A percentile compares a stretch with the other conserved stretches of the same genome.
phyloP scores from a whole-genome alignment of 2,888 invertebrate genomes.

The Eulithis prunata region DNA sequence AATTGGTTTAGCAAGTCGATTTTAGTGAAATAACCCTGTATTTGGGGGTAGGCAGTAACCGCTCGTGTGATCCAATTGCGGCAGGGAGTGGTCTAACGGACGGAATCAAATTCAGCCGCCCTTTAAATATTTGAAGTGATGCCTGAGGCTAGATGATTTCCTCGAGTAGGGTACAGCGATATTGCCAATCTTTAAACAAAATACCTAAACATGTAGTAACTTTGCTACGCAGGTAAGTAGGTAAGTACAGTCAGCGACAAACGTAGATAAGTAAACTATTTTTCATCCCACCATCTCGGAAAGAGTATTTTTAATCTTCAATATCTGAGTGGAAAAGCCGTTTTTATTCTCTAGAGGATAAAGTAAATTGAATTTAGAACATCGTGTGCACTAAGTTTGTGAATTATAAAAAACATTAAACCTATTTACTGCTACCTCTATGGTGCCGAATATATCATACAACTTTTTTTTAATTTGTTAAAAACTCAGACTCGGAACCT shows the following conservation, averaged over 20 bases:
- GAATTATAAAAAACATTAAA: no score
- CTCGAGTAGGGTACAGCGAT: conserved; percentile 29
- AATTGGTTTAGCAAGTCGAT: conserved; percentile 75
- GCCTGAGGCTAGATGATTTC: conserved; percentile 52
- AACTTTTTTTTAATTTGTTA: no score
- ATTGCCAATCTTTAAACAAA: conserved; percentile 24
- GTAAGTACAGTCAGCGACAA: not conserved
- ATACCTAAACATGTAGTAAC: conserved; percentile 6
- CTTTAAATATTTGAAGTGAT: conserved; percentile 82
- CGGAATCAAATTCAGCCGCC: conserved; percentile 74
- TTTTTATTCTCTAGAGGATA: no score
- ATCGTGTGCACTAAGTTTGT: no score
- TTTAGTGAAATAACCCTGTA: conserved; percentile 68
- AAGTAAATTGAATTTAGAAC: no score
- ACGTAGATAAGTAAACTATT: not conserved
- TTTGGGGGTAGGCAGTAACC: conserved; percentile 56
- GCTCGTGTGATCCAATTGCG: conserved; percentile 81
- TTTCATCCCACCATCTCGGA: no score
- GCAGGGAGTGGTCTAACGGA: conserved; percentile 57
- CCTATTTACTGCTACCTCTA: no score
- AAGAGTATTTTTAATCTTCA: no score
- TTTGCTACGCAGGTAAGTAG: not conserved
- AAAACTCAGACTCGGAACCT: no score
- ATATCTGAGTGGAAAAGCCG: no score
- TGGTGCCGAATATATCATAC: no score